phyloP scores from a whole-genome alignment of 2,113 vertebrate species.

The Hippocampus abdominalis region DNA sequence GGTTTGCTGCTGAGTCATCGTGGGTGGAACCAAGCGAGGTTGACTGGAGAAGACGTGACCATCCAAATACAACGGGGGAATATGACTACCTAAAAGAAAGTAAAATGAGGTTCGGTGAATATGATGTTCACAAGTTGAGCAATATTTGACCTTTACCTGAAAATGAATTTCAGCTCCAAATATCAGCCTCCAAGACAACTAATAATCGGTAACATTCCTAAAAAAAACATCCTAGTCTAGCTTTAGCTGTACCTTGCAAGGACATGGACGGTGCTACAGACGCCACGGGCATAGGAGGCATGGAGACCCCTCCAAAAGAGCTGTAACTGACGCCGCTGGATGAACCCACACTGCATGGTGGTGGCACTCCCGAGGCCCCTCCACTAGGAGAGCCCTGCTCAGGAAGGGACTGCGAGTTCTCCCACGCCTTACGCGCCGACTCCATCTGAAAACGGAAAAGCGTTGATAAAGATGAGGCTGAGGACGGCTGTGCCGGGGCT shows the following conservation, averaged over 20 bases:
- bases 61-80: constrained; percentile 92
- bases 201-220: too few species aligned
- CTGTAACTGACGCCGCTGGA: constrained; percentile 94
- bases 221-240: too few species aligned
- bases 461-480: too few species aligned
- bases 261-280: constrained; percentile 97
- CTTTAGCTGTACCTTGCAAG: constrained; percentile 82
- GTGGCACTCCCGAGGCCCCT: constrained; percentile 78
- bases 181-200: too few species aligned
- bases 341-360: constrained; percentile 86
- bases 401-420: constrained; percentile 94
- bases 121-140: too few species aligned
- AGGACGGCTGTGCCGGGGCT: not conserved
- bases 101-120: not conserved
- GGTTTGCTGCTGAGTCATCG: constrained; percentile 93
- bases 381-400: constrained; percentile 92
- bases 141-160: too few species aligned
- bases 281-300: constrained; percentile 96
- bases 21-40: constrained; percentile 89
- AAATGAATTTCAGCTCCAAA: too few species aligned
- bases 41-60: constrained; percentile 95
- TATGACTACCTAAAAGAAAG: constrained; percentile 82
- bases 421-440: constrained; percentile 97
- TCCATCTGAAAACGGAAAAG: constrained; percentile 81
- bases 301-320: constrained; percentile 93